Percentiles rank a stretch among this genome's conserved stretches.
phyloP scores from a whole-genome alignment of 2,797 vertebrate species.

The Periparus ater region DNA sequence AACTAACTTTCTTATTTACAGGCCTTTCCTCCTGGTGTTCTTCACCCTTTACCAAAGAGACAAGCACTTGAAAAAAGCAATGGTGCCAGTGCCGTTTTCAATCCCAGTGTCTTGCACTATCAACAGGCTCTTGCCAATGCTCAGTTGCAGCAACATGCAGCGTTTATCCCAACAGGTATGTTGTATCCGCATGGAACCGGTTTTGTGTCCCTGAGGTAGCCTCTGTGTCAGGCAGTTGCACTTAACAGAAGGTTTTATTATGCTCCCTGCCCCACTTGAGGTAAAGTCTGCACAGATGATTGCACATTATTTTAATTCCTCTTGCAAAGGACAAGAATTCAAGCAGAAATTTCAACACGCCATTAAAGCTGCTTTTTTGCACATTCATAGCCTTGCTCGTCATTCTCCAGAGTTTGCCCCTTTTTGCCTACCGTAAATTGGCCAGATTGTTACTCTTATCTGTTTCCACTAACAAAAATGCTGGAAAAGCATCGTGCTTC shows the following conservation, averaged over 20 bases:
- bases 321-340: neutral
- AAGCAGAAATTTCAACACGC: constrained; percentile 25
- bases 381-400: neutral
- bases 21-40: constrained; percentile 89
- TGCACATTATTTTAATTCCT: neutral
- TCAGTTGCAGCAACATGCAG: constrained; percentile 88
- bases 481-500: neutral
- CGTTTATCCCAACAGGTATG: constrained; percentile 92
- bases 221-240: constrained; percentile 21
- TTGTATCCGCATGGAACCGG: neutral
- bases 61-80: constrained; percentile 93
- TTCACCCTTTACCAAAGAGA: constrained; percentile 97
- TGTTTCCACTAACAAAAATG: neutral
- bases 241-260: constrained; percentile 22
- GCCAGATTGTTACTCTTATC: neutral
- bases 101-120: constrained; percentile 93
- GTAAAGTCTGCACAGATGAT: neutral
- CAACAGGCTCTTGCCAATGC: constrained; percentile 93
- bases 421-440: neutral
- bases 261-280: neutral
- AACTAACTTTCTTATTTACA: constrained; percentile 74
- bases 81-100: constrained; percentile 88
- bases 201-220: neutral
- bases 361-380: neutral
- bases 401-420: neutral